Conservation (phyloP, 2,888 invertebrate species). For the Drosophila macrospina region DNA sequence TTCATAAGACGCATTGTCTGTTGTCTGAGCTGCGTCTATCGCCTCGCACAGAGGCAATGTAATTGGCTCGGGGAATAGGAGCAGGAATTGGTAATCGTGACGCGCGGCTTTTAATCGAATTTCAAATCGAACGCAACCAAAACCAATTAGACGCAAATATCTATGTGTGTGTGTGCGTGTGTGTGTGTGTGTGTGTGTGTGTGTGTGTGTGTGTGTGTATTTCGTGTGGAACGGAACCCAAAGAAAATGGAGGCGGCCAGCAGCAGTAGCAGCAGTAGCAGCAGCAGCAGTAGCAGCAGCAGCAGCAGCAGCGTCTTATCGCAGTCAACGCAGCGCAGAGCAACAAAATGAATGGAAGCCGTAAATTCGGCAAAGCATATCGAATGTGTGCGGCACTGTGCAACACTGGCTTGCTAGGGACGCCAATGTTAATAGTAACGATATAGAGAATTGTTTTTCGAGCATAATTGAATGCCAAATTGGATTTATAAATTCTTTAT, state of each 20-base stretch:
- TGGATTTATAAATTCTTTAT: too few species aligned
- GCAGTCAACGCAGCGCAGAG: slow-evolving; percentile 38
- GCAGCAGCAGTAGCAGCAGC: neutral
- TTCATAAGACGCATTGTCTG: slow-evolving; percentile 54
- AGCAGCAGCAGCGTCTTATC: slow-evolving; percentile 43
- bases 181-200: slow-evolving; percentile 4
- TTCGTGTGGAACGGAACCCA: slow-evolving; percentile 14
- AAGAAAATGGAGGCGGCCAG: slow-evolving; percentile 45
- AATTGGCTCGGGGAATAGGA: slow-evolving; percentile 63
- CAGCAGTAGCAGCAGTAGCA: neutral
- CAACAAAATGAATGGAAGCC: slow-evolving; percentile 30
- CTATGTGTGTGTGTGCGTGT: slow-evolving; percentile 7
- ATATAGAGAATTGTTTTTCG: too few species aligned
- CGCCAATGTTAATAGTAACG: neutral
- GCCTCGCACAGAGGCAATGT: slow-evolving; percentile 20
- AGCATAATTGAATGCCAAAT: too few species aligned
- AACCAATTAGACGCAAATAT: slow-evolving; percentile 57
- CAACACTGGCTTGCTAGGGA: slow-evolving; percentile 1
- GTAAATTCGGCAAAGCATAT: neutral
- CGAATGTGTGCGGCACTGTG: slow-evolving; percentile 8
- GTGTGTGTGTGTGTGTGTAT: slow-evolving; percentile 19
- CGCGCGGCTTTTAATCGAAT: slow-evolving; percentile 65
- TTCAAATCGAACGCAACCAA: slow-evolving; percentile 63
- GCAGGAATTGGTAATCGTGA: slow-evolving; percentile 56
- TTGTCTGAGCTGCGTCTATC: slow-evolving; percentile 27